phyloP scores from a whole-genome alignment of 2,888 invertebrate species.

The Desoria tigrina region DNA sequence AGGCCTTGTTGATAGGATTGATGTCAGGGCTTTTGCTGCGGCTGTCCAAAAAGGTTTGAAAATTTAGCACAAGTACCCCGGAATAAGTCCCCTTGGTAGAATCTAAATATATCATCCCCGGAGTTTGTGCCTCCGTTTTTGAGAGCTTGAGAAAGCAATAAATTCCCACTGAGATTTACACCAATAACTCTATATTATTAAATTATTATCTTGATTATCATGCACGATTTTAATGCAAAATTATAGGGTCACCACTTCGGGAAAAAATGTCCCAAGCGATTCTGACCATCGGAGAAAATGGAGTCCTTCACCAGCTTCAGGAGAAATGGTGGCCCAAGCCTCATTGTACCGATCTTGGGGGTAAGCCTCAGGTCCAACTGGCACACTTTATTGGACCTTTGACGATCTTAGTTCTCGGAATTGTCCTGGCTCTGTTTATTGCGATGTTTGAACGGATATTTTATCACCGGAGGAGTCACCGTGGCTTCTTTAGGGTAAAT shows the following conservation, averaged over 20 bases:
- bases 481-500: conserved; percentile 52
- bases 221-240: too few relatives aligned
- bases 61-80: too few relatives aligned
- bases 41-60: conserved; percentile 48
- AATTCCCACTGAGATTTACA: too few relatives aligned
- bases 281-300: conserved; percentile 46
- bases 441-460: conserved; percentile 49
- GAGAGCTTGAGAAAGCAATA: too few relatives aligned
- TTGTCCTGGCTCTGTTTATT: conserved; percentile 47
- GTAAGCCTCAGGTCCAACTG: conserved; percentile 47
- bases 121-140: too few relatives aligned
- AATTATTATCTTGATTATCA: too few relatives aligned
- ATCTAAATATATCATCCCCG: too few relatives aligned
- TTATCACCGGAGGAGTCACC: conserved; percentile 50
- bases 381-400: conserved; percentile 51
- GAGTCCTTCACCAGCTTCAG: conserved; percentile 48
- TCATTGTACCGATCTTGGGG: conserved; percentile 32
- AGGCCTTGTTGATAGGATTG: conserved; percentile 42
- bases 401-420: conserved; percentile 47
- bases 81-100: too few relatives aligned
- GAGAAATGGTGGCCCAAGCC: conserved; percentile 50
- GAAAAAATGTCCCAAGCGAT: conserved; percentile 50
- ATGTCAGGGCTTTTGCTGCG: conserved; percentile 42
- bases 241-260: conserved; percentile 45
- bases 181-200: too few relatives aligned